Evolutionary conservation across 2,888 invertebrate species (phyloP).

Genomic region (Ellobium chinense): DNA sequence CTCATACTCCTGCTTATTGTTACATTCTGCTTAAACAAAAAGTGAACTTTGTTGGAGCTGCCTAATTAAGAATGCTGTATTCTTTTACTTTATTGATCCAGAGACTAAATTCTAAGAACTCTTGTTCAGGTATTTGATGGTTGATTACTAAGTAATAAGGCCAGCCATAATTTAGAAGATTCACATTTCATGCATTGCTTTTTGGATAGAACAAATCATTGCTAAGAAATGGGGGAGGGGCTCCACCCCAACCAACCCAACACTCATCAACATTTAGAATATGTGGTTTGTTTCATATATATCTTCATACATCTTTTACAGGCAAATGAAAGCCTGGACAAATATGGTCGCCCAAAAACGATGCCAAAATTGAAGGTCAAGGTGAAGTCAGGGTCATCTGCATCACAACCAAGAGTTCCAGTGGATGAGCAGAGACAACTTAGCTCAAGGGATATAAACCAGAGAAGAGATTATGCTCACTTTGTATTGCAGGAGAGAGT

Average conservation of each 20-base stretch:
- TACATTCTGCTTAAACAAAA: no score
- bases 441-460: slow-evolving; percentile 62
- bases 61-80: no score
- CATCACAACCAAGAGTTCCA: slow-evolving; percentile 62
- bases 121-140: no score
- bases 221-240: not conserved
- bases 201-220: not conserved
- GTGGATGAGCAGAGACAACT: slow-evolving; percentile 57
- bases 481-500: slow-evolving; percentile 69
- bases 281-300: not conserved
- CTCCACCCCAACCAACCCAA: no score
- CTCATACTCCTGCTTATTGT: no score
- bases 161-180: no score
- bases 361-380: slow-evolving; percentile 65
- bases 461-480: slow-evolving; percentile 73
- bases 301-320: slow-evolving; percentile 50
- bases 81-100: no score
- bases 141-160: no score
- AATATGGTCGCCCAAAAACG: slow-evolving; percentile 61
- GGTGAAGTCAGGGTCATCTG: slow-evolving; percentile 64
- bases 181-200: no score
- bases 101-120: no score
- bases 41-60: no score
- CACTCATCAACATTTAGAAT: no score
- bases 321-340: slow-evolving; percentile 66